phyloP scores from a whole-genome alignment of 2,797 vertebrate genomes.

The Borostomias antarcticus region DNA sequence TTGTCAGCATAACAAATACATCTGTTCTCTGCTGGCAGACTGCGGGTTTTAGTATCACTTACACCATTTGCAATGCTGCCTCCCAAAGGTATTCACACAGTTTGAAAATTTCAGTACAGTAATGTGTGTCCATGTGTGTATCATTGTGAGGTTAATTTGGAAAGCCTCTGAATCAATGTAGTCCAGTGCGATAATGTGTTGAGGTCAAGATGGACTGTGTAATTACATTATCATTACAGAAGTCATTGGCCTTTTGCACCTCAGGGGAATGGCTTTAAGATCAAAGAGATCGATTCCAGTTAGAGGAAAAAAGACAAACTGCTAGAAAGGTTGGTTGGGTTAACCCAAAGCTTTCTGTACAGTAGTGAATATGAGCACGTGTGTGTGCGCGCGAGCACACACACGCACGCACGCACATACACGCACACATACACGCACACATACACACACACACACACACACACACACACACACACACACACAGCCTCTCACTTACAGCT shows the following conservation, averaged over 20 bases:
- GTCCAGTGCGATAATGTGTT: background rate
- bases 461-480: background rate
- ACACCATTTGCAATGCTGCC: background rate
- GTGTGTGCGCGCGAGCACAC: too few relatives aligned
- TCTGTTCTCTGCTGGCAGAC: background rate
- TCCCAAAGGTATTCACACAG: background rate
- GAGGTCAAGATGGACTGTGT: conserved; percentile 3
- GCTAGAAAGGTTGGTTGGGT: conserved; percentile 2
- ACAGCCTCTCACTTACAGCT: background rate
- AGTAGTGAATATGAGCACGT: too few relatives aligned
- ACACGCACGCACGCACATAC: background rate
- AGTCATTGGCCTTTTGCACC: conserved; percentile 8
- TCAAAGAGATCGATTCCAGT: conserved; percentile 16
- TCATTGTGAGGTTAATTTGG: background rate
- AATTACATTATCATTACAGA: conserved; percentile 12
- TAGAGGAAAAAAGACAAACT: conserved; percentile 16
- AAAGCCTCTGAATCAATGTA: background rate
- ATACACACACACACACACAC: background rate
- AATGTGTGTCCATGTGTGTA: background rate
- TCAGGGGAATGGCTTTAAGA: conserved; percentile 12
- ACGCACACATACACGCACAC: background rate
- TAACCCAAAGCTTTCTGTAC: conserved; percentile 4
- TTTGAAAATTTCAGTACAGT: background rate
- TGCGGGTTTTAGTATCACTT: background rate
- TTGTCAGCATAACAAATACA: background rate